Evolutionary conservation across 2,797 vertebrate species (phyloP), one percentile per base, ranked within the genome.

Genomic region (Huso huso): DNA sequence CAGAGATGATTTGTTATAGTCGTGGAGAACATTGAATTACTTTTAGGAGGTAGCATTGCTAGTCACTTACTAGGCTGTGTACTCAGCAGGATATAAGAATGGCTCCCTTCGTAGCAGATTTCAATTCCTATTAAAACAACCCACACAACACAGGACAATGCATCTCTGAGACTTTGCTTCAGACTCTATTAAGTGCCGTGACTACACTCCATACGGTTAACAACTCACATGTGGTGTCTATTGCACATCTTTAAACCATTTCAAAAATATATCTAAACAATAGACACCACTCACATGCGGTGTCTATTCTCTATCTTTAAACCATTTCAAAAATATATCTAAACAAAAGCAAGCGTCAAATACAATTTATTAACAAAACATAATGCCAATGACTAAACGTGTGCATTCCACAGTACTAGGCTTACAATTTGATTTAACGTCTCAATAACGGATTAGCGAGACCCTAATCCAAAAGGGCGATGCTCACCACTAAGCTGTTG

Each of bases 61-160:
- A 12, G 65, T 62, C 64, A 69, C 63, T 66, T 64, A 59, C 50
- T 51, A 65, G 64, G 15, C 60, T 50, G 60, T 55, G n/a, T 7
- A 18, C 52, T 8, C 18, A 10, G 37, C 12, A 48, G 23, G 6
- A 50, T 64, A 8, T 13, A 11, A 51, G 12, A 6, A 58, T 58
- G 52, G 69, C 63, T 70, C 69, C 69, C 69, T 58, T 70, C 64
- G 64, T 61, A 70, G 65, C 64, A 61, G 48, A 48, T 65, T 53
- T 4, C 51, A 48, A 37, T 52, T 37, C 60, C 48, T 8, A 10
- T n/a, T 59, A n/a, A 51, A 51, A 48, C 15, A 8, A 37, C 12
- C 51, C 50, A 13, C 60, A 63, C n/a, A 57, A 23, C 6, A 50
- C 48, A 48, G 23, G 60, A 53, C 58, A 53, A 11, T 10, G 37